Percentiles rank a stretch among this genome's conserved stretches.
Conservation (phyloP, 1,140 invertebrate genomes). For the Physella acuta region DNA sequence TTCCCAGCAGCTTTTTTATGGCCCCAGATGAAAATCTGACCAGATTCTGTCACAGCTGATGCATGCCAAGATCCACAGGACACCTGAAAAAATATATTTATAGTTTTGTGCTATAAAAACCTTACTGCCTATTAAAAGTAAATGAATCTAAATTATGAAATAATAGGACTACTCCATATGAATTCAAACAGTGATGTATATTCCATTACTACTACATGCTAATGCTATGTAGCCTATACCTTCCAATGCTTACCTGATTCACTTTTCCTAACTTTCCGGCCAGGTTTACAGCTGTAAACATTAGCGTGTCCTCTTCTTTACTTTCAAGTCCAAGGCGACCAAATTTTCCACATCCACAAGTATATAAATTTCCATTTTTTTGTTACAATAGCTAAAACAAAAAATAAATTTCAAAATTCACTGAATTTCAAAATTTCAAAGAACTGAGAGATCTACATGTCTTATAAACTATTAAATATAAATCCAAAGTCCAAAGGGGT, state of each 20-base stretch:
- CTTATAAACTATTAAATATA: slow-evolving; percentile 29
- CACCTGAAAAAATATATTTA: slow-evolving; percentile 27
- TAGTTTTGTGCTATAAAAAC: not conserved
- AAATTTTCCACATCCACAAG: slow-evolving; percentile 39
- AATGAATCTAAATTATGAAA: not conserved
- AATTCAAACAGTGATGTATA: too few relatives aligned
- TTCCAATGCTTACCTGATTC: slow-evolving; percentile 14
- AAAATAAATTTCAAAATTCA: not conserved
- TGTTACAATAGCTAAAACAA: slow-evolving; percentile 24
- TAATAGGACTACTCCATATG: not conserved
- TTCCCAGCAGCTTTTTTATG: slow-evolving; percentile 31
- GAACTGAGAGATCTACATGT: not conserved
- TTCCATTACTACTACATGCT: not conserved
- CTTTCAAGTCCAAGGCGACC: slow-evolving; percentile 34
- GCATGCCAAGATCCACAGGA: slow-evolving; percentile 41
- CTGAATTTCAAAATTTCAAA: not conserved
- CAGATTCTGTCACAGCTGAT: slow-evolving; percentile 26
- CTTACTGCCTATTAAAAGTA: not conserved
- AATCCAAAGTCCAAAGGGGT: slow-evolving; percentile 6
- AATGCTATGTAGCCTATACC: not conserved
- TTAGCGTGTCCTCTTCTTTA: slow-evolving; percentile 15
- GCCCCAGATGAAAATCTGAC: slow-evolving; percentile 34
- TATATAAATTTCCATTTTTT: slow-evolving; percentile 25
- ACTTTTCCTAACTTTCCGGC: slow-evolving; percentile 11
- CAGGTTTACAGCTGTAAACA: not conserved